Conservation (phyloP, 2,888 invertebrate genomes). For the Cremastinae sp. region DNA sequence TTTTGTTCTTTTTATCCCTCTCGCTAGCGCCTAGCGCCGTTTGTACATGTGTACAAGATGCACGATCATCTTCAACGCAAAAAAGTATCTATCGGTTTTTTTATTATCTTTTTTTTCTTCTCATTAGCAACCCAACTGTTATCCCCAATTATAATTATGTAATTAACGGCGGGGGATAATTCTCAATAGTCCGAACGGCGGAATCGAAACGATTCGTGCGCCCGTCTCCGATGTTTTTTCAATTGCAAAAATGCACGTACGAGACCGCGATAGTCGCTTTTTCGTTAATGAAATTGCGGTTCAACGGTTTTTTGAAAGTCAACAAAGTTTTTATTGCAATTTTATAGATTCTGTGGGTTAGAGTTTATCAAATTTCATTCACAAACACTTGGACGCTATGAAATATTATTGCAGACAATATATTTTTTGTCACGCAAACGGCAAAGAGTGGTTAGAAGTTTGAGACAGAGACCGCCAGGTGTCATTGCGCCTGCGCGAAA, state of each 20-base stretch:
- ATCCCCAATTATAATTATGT: neutral
- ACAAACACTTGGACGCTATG: too few relatives aligned
- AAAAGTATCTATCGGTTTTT: conserved; percentile 6
- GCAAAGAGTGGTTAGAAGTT: conserved; percentile 34
- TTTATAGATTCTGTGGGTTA: too few relatives aligned
- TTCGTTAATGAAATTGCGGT: neutral
- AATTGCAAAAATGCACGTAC: too few relatives aligned
- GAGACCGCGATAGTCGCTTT: too few relatives aligned
- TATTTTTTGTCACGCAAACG: neutral
- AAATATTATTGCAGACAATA: too few relatives aligned
- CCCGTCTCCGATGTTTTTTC: too few relatives aligned
- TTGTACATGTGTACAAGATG: conserved; percentile 35
- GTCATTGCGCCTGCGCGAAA: conserved; percentile 54
- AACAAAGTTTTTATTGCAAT: too few relatives aligned
- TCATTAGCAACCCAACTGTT: neutral
- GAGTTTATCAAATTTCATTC: too few relatives aligned
- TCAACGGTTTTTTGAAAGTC: neutral
- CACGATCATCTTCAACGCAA: conserved; percentile 44
- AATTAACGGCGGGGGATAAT: neutral
- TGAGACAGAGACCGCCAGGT: conserved; percentile 49
- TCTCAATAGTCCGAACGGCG: too few relatives aligned
- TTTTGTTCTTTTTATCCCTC: conserved; percentile 63
- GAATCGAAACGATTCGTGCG: too few relatives aligned
- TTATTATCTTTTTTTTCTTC: neutral
- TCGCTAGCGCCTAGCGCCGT: conserved; percentile 42